Conservation (phyloP, 2,888 invertebrate genomes). For the Periphyllus acericola region DNA sequence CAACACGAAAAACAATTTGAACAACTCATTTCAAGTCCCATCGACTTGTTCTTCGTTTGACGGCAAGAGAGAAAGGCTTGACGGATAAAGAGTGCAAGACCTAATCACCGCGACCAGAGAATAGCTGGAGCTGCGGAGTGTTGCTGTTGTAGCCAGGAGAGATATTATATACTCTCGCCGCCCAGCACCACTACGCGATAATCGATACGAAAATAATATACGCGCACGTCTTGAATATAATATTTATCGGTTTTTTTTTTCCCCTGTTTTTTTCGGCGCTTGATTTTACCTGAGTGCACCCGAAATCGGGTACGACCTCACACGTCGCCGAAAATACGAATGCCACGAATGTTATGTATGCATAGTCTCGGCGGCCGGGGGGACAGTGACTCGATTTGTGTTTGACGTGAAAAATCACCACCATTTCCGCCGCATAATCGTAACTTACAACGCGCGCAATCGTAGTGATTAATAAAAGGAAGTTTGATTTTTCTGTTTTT, state of each 20-base stretch:
- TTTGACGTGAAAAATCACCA: not conserved
- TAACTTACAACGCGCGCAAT: too few species aligned
- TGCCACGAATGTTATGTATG: not conserved
- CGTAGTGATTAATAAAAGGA: too few species aligned
- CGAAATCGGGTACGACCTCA: not conserved
- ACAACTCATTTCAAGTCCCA: not conserved
- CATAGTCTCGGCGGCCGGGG: not conserved
- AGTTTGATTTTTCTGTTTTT: too few species aligned
- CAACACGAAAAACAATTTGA: not conserved
- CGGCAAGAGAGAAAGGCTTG: not conserved
- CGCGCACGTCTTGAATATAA: not conserved
- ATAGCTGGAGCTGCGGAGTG: not conserved
- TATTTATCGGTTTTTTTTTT: not conserved
- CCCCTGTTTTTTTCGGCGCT: not conserved
- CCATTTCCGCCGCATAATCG: too few species aligned
- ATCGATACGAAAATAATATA: not conserved
- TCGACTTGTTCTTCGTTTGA: not conserved
- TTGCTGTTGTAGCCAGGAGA: not conserved
- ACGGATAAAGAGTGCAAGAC: too few species aligned
- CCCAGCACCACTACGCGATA: not conserved
- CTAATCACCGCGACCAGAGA: not conserved
- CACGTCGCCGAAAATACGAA: constrained; percentile 11
- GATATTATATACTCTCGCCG: too few species aligned
- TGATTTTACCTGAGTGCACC: not conserved
- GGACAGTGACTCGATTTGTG: too few species aligned